Percentiles rank a stretch among this genome's conserved stretches.
Conservation (phyloP, 2,113 vertebrate species). For the Hylia prasina region DNA sequence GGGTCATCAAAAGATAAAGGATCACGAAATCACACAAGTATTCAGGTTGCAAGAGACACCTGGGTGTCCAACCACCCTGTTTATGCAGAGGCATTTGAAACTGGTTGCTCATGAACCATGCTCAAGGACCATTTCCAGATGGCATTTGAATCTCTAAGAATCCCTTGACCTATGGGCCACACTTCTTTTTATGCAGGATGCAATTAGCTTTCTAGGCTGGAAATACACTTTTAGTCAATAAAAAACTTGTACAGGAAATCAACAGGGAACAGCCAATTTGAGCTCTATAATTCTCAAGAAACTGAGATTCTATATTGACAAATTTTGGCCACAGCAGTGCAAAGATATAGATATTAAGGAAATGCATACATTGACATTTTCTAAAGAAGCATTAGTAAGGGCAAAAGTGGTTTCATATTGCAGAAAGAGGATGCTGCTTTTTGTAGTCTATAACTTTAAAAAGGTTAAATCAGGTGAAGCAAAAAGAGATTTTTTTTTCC, state of each 20-base stretch:
- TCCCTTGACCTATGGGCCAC: rapidly evolving
- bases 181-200: background rate
- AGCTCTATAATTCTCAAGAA: background rate
- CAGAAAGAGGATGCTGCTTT: background rate
- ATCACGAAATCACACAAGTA: background rate
- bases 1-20: background rate
- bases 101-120: background rate
- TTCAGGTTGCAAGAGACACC: background rate
- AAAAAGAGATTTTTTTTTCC: background rate
- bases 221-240: background rate
- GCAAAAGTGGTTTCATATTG: background rate
- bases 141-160: background rate
- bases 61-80: rapidly evolving
- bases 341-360: background rate
- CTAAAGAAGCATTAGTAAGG: background rate
- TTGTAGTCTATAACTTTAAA: background rate
- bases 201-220: background rate
- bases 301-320: background rate
- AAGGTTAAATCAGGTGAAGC: background rate
- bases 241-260: background rate
- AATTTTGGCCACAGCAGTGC: background rate
- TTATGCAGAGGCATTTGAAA: background rate
- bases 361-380: background rate
- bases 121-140: background rate
- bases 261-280: background rate